Evolutionary conservation across 1,140 invertebrate genomes (phyloP).

Genomic region (Drosophila bocki): DNA sequence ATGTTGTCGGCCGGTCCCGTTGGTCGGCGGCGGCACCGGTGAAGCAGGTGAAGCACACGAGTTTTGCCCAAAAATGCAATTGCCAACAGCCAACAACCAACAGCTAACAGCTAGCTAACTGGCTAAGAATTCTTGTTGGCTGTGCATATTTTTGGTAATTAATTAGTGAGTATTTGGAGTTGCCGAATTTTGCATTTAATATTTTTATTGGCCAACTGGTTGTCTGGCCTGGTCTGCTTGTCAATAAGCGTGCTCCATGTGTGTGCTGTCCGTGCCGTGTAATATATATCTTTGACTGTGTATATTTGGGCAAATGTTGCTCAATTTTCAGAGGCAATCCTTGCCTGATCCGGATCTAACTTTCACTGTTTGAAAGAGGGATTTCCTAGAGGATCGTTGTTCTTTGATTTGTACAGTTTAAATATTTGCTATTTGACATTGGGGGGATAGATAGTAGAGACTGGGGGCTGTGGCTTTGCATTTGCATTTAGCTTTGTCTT

Average conservation of each 20-base stretch:
- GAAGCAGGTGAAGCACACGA: conserved; percentile 67
- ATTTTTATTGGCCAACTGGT: conserved; percentile 69
- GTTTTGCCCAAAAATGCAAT: conserved; percentile 41
- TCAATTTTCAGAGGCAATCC: conserved; percentile 13
- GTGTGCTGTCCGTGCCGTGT: conserved; percentile 2
- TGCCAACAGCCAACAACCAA: conserved; percentile 37
- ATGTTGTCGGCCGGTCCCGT: conserved; percentile 65
- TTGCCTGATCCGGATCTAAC: conserved; percentile 7
- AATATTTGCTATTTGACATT: conserved; percentile 52
- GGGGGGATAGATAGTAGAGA: conserved; percentile 43
- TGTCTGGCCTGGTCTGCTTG: conserved; percentile 43
- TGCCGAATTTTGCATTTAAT: conserved; percentile 55
- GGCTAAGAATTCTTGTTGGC: conserved; percentile 58
- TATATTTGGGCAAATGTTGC: conserved; percentile 30
- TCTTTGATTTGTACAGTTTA: background rate
- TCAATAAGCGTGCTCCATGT: conserved; percentile 39
- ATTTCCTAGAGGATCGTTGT: conserved; percentile 11
- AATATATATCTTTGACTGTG: conserved; percentile 42
- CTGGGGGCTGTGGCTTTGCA: background rate
- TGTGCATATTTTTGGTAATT: conserved; percentile 75
- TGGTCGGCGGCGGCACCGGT: background rate
- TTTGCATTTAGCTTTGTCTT: conserved; percentile 26
- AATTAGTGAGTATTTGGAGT: conserved; percentile 72
- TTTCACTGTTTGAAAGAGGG: conserved; percentile 22
- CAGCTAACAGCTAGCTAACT: conserved; percentile 33